phyloP scores from a whole-genome alignment of 2,888 invertebrate genomes.

The Osedax frankpressi region DNA sequence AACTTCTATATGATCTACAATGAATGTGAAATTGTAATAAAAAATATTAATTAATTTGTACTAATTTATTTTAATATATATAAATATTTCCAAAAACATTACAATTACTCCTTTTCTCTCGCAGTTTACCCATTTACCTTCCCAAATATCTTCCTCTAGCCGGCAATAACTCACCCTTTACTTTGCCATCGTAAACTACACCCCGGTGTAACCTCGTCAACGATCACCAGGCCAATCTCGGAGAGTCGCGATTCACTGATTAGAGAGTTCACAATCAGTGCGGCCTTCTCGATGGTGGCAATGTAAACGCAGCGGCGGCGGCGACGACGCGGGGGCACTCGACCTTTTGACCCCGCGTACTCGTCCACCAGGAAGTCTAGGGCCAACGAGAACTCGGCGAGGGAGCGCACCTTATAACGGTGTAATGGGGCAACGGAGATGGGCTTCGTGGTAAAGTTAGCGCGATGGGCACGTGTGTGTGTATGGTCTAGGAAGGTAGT shows the following conservation, averaged over 20 bases:
- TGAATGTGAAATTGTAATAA: no score
- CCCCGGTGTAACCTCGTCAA: slow-evolving; percentile 71
- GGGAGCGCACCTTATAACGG: slow-evolving; percentile 58
- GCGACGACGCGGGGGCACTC: slow-evolving; percentile 67
- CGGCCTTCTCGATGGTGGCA: slow-evolving; percentile 86
- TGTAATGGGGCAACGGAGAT: neutral
- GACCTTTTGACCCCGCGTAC: slow-evolving; percentile 80
- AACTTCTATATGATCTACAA: no score
- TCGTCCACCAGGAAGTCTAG: slow-evolving; percentile 82
- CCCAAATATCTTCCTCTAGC: no score
- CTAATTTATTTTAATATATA: no score
- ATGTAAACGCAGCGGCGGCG: slow-evolving; percentile 70
- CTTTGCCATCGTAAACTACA: no score
- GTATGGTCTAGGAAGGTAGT: no score
- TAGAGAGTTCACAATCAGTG: slow-evolving; percentile 69
- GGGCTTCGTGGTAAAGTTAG: neutral
- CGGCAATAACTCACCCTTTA: no score
- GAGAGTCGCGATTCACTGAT: slow-evolving; percentile 62
- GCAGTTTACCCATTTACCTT: no score
- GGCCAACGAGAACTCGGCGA: slow-evolving; percentile 74
- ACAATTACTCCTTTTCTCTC: no score
- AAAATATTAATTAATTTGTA: no score
- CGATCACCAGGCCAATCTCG: slow-evolving; percentile 65
- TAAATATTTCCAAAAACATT: no score
- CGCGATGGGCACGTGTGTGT: no score